Percentiles rank a stretch among this genome's conserved stretches.
phyloP scores from a whole-genome alignment of 2,888 invertebrate genomes.

The Tetragnatha montana region DNA sequence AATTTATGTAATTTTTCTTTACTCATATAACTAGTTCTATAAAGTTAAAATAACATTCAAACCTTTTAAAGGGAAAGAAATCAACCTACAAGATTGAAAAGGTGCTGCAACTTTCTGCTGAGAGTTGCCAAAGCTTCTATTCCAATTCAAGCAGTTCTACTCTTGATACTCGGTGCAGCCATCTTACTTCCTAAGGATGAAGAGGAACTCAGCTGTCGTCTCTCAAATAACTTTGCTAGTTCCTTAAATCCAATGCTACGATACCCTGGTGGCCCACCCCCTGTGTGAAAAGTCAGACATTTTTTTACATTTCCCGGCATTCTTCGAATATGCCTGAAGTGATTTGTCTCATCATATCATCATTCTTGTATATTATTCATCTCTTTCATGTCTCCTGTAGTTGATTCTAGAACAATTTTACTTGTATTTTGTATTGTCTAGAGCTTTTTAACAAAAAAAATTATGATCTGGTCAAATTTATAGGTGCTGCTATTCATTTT shows the following conservation, averaged over 20 bases:
- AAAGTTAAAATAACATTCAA: not conserved
- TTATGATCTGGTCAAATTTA: slow-evolving; percentile 41
- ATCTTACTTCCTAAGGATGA: slow-evolving; percentile 93
- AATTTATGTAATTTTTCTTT: too few species aligned
- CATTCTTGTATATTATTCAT: slow-evolving; percentile 47
- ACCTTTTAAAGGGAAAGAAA: slow-evolving; percentile 42
- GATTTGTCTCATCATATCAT: slow-evolving; percentile 38
- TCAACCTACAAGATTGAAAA: slow-evolving; percentile 40
- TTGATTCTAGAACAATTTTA: slow-evolving; percentile 6
- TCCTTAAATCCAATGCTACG: slow-evolving; percentile 91
- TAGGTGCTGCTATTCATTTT: slow-evolving; percentile 25
- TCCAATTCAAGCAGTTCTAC: slow-evolving; percentile 95
- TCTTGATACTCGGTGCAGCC: slow-evolving; percentile 93
- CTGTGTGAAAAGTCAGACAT: slow-evolving; percentile 81
- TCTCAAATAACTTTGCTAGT: slow-evolving; percentile 87
- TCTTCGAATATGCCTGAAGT: slow-evolving; percentile 24
- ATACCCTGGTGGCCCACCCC: slow-evolving; percentile 95
- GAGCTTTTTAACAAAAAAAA: slow-evolving; percentile 33
- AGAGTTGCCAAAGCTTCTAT: slow-evolving; percentile 93
- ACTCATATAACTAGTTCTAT: too few species aligned
- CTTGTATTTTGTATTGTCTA: slow-evolving; percentile 36
- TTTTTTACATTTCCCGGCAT: not conserved
- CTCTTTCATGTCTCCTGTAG: not conserved
- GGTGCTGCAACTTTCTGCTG: slow-evolving; percentile 89
- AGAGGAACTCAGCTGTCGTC: slow-evolving; percentile 89